Evolutionary conservation across 2,888 invertebrate genomes (phyloP).

Genomic region (Amiota communis): DNA sequence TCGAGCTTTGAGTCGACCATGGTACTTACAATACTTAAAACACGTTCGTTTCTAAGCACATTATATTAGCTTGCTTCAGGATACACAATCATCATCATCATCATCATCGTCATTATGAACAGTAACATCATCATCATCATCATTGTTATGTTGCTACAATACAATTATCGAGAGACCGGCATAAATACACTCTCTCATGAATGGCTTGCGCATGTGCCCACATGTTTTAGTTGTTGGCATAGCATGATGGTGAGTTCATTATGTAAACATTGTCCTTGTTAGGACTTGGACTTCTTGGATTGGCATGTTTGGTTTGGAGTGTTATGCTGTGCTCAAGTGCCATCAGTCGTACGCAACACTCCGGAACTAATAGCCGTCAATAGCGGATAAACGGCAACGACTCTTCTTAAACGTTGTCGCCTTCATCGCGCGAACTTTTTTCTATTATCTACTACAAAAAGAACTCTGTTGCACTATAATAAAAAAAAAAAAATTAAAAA

Average conservation of each 20-base stretch:
- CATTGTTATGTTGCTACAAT: too few species aligned
- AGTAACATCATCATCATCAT: too few species aligned
- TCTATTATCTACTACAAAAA: background rate
- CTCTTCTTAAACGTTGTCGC: background rate
- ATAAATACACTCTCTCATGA: background rate
- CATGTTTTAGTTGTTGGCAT: constrained; percentile 27
- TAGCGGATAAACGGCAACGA: constrained; percentile 19
- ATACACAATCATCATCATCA: background rate
- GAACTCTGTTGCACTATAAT: too few species aligned
- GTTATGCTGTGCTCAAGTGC: constrained; percentile 6
- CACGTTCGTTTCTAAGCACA: too few species aligned
- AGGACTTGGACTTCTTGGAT: background rate
- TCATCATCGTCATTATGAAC: background rate
- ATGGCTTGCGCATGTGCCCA: constrained; percentile 60
- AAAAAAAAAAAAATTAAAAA: background rate
- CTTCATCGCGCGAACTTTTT: constrained; percentile 10
- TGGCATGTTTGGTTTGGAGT: background rate
- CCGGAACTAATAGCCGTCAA: constrained; percentile 26
- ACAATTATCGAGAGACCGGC: constrained; percentile 41
- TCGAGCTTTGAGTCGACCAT: too few species aligned
- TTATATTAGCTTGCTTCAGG: too few species aligned
- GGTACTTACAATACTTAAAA: too few species aligned
- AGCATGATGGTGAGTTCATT: constrained; percentile 45
- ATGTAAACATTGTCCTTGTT: constrained; percentile 52
- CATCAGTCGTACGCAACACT: constrained; percentile 33